phyloP scores from a whole-genome alignment of 2,113 vertebrate species.

The Cyanoramphus novaezelandiae region DNA sequence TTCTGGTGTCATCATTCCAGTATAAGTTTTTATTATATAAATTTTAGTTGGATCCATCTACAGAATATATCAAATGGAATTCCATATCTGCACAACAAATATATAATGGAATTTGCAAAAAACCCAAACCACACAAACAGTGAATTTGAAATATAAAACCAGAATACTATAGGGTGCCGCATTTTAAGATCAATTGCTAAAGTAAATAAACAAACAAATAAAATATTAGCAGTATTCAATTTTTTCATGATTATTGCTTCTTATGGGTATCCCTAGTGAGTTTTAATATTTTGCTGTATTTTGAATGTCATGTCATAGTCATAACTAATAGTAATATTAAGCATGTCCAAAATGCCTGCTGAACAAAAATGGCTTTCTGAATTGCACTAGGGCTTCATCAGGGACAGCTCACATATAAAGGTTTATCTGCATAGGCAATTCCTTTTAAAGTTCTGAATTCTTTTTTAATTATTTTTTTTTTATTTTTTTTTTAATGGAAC shows the following conservation, averaged over 20 bases:
- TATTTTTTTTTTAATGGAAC: background rate
- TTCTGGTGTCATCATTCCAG: background rate
- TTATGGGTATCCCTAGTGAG: background rate
- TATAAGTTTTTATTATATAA: background rate
- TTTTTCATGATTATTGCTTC: background rate
- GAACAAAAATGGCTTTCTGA: background rate
- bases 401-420: background rate
- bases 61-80: background rate
- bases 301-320: conserved; percentile 10
- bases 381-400: background rate
- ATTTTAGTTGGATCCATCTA: background rate
- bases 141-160: background rate
- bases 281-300: conserved; percentile 4
- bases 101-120: background rate
- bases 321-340: conserved; percentile 7
- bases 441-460: background rate
- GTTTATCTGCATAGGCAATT: background rate
- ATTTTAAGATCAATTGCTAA: background rate
- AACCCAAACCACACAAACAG: too few species aligned
- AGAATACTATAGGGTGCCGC: background rate
- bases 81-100: background rate
- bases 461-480: background rate
- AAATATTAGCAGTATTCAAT: background rate
- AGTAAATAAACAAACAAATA: background rate
- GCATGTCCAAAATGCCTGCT: background rate